Conservation (phyloP, 2,888 invertebrate genomes). For the Corythucha ciliata region DNA sequence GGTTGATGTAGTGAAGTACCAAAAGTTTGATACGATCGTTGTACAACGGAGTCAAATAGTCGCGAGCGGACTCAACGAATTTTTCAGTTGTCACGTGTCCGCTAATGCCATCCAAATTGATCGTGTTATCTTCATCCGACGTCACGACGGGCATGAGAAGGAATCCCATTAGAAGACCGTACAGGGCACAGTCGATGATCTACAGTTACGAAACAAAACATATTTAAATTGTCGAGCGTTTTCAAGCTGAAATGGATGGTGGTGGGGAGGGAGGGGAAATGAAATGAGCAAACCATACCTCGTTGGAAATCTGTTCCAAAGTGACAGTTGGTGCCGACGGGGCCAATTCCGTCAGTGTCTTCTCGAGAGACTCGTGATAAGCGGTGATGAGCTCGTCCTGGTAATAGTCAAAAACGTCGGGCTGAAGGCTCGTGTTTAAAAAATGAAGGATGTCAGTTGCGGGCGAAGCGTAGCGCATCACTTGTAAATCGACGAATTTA, state of each 20-base stretch:
- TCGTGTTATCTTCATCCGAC: slow-evolving; percentile 11
- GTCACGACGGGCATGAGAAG: slow-evolving; percentile 31
- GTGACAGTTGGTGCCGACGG: slow-evolving; percentile 26
- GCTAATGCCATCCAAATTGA: slow-evolving; percentile 20
- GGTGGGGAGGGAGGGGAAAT: background rate
- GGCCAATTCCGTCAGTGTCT: slow-evolving; percentile 27
- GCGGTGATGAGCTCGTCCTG: slow-evolving; percentile 34
- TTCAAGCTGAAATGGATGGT: background rate
- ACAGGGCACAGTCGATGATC: slow-evolving; percentile 31
- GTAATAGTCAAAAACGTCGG: slow-evolving; percentile 31
- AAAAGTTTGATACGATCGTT: slow-evolving; percentile 27
- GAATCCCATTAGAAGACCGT: slow-evolving; percentile 31
- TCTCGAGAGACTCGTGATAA: slow-evolving; percentile 34
- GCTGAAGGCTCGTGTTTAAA: slow-evolving; percentile 33
- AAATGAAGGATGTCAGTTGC: slow-evolving; percentile 35
- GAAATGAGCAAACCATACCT: slow-evolving; percentile 10
- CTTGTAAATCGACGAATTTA: slow-evolving; percentile 35
- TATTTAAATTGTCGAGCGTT: background rate
- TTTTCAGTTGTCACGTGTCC: slow-evolving; percentile 6
- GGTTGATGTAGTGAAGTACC: slow-evolving; percentile 31
- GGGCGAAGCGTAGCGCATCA: slow-evolving; percentile 34
- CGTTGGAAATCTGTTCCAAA: slow-evolving; percentile 20
- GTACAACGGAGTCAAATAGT: slow-evolving; percentile 25
- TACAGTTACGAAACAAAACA: slow-evolving; percentile 15
- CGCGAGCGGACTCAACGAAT: slow-evolving; percentile 12